Evolutionary conservation across 2,797 vertebrate species (phyloP).

Genomic region (Dicrostonyx torquatus): DNA sequence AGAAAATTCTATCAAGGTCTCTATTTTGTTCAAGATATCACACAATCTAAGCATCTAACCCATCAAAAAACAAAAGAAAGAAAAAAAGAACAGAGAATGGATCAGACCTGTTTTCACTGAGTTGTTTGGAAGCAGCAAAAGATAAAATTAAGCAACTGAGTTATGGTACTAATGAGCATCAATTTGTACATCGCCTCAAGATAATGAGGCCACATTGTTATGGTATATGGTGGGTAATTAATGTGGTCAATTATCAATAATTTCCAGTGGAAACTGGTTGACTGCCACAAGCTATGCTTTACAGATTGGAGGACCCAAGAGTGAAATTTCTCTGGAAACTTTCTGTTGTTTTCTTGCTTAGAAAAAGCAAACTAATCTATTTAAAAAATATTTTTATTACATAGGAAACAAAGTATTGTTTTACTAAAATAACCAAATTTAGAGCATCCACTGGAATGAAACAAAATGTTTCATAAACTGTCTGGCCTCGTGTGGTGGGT

Average conservation of each 20-base stretch:
- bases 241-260: constrained; percentile 64
- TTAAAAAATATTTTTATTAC: constrained; percentile 49
- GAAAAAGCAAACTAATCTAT: constrained; percentile 58
- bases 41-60: not conserved
- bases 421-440: not conserved
- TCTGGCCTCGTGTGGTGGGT: constrained; percentile 16
- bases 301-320: not conserved
- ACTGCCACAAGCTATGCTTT: constrained; percentile 45
- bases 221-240: constrained; percentile 53
- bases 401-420: constrained; percentile 33
- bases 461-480: constrained; percentile 61
- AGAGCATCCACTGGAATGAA: constrained; percentile 40
- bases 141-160: constrained; percentile 42
- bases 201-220: constrained; percentile 62
- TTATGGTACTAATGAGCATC: constrained; percentile 60
- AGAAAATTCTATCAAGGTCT: not conserved
- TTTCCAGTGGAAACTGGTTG: constrained; percentile 63
- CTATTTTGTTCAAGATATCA: not conserved
- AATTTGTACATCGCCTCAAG: constrained; percentile 47
- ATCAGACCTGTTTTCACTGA: constrained; percentile 20
- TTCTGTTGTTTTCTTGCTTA: not conserved
- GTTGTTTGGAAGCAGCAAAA: constrained; percentile 39
- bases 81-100: constrained; percentile 14
- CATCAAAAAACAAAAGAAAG: not conserved
- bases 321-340: constrained; percentile 39